phyloP scores from a whole-genome alignment of 2,888 invertebrate species.

The Linnaemya tessellans region DNA sequence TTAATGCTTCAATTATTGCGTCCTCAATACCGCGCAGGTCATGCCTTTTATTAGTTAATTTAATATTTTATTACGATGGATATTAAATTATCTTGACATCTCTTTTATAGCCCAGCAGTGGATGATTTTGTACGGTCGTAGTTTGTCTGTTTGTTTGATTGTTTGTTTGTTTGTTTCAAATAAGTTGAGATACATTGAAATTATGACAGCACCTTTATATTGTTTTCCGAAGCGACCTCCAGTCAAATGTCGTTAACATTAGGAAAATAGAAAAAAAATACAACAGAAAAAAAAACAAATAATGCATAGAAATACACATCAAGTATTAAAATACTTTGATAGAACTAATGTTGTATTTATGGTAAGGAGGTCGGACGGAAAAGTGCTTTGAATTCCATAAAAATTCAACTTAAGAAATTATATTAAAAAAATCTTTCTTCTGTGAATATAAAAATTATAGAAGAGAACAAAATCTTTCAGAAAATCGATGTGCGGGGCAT shows the following conservation, averaged over 20 bases:
- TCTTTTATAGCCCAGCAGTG: slow-evolving; percentile 18
- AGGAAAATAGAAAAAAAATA: slow-evolving; percentile 27
- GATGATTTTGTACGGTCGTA: background rate
- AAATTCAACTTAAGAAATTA: too few relatives aligned
- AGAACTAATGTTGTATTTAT: slow-evolving; percentile 19
- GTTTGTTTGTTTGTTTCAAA: slow-evolving; percentile 36
- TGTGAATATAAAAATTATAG: too few relatives aligned
- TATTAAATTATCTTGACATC: slow-evolving; percentile 65
- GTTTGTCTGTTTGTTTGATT: background rate
- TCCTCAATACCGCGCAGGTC: slow-evolving; percentile 36
- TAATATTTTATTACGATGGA: slow-evolving; percentile 34
- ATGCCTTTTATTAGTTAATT: slow-evolving; percentile 31
- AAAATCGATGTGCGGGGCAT: too few relatives aligned
- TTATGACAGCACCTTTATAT: slow-evolving; percentile 71
- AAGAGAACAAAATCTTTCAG: too few relatives aligned
- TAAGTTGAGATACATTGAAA: slow-evolving; percentile 66
- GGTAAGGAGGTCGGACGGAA: background rate
- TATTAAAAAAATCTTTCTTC: too few relatives aligned
- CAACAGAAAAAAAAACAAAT: background rate
- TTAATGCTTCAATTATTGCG: slow-evolving; percentile 43
- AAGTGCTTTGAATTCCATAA: background rate
- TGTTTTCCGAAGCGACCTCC: slow-evolving; percentile 68
- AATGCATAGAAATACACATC: slow-evolving; percentile 14
- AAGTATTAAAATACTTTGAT: slow-evolving; percentile 16
- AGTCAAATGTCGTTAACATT: slow-evolving; percentile 71